phyloP scores from a whole-genome alignment of 2,113 vertebrate genomes.

The Xiphophorus maculatus region DNA sequence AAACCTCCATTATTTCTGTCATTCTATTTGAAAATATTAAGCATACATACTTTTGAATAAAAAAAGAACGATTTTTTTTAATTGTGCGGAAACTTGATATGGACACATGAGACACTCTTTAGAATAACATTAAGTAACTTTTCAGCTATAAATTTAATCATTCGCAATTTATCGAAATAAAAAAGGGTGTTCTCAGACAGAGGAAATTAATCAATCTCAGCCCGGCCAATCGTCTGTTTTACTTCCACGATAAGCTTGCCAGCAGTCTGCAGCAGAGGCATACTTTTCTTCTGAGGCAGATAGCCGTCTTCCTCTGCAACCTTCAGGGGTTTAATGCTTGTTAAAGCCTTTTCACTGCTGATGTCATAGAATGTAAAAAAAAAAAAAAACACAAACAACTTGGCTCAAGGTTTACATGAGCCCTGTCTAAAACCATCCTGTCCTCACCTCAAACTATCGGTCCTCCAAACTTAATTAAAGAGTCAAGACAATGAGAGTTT shows the following conservation, averaged over 20 bases:
- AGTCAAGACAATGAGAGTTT: slow-evolving; percentile 68
- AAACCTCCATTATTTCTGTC: no score
- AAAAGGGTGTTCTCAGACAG: not conserved
- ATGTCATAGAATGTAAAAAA: slow-evolving; percentile 54
- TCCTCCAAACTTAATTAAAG: slow-evolving; percentile 59
- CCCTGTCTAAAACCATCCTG: slow-evolving; percentile 37
- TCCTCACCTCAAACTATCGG: not conserved
- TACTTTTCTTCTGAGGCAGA: slow-evolving; percentile 45
- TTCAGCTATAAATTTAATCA: not conserved
- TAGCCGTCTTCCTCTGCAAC: slow-evolving; percentile 52
- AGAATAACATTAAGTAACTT: no score
- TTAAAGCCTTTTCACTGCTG: slow-evolving; percentile 32
- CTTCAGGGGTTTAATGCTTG: slow-evolving; percentile 38
- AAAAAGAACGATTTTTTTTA: no score
- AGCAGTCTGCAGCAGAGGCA: slow-evolving; percentile 25
- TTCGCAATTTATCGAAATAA: slow-evolving; percentile 9
- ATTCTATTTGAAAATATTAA: no score
- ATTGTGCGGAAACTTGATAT: no score
- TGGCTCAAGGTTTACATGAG: slow-evolving; percentile 29
- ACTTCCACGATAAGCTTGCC: slow-evolving; percentile 18
- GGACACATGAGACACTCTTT: no score
- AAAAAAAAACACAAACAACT: slow-evolving; percentile 12
- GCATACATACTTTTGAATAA: no score
- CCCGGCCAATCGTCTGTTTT: slow-evolving; percentile 22
- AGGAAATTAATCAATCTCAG: slow-evolving; percentile 29